Conservation (phyloP, 2,888 invertebrate species). For the Parascotia fuliginaria region DNA sequence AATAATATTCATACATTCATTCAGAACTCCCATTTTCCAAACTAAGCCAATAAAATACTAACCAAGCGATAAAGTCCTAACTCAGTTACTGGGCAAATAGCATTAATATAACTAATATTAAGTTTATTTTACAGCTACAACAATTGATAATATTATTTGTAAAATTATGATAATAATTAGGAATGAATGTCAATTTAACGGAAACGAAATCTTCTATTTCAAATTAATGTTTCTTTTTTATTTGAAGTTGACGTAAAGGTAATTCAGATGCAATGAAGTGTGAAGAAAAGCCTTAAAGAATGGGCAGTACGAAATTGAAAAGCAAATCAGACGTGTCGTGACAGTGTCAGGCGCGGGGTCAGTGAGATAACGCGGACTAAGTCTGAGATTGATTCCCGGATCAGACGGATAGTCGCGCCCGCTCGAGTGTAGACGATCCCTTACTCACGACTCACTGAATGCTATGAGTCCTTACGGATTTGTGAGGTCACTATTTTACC, state of each 20-base stretch:
- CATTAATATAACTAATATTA: conserved; percentile 1
- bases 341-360: conserved; percentile 72
- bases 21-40: not conserved
- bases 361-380: conserved; percentile 77
- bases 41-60: conserved; percentile 5
- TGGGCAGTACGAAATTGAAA: conserved; percentile 64
- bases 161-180: conserved; percentile 10
- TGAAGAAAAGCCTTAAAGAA: conserved; percentile 33
- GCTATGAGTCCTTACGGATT: conserved; percentile 69
- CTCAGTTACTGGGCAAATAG: conserved; percentile 14
- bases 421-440: conserved; percentile 76
- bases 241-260: conserved; percentile 1
- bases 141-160: not conserved
- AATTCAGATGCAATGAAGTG: conserved; percentile 40
- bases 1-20: conserved; percentile 4
- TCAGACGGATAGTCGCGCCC: conserved; percentile 67
- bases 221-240: not conserved
- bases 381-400: conserved; percentile 83
- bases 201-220: conserved; percentile 1
- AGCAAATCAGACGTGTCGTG: conserved; percentile 71
- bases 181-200: conserved; percentile 8
- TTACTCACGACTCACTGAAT: conserved; percentile 76
- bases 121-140: not conserved
- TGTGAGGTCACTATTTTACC: conserved; percentile 42
- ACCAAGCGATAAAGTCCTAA: conserved; percentile 13